phyloP scores from a whole-genome alignment of 2,797 vertebrate species.

The Peromyscus attwateri region DNA sequence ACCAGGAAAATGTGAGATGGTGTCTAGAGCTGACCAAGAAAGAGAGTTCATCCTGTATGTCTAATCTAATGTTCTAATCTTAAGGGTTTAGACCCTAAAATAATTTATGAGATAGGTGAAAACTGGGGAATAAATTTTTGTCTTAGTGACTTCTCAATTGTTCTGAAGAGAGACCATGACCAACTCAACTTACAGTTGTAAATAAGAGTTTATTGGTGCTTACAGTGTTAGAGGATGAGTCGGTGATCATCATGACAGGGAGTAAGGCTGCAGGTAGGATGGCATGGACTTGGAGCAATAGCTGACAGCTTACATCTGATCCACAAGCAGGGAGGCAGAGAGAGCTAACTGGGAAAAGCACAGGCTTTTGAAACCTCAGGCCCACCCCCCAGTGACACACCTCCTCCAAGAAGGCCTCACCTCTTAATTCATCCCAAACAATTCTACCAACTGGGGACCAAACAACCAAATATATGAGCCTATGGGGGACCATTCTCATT shows the following conservation, averaged over 20 bases:
- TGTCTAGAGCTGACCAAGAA: not conserved
- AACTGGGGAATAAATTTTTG: not conserved
- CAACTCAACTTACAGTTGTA: not conserved
- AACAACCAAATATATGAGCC: not conserved
- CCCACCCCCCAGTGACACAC: not conserved
- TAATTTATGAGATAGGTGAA: not conserved
- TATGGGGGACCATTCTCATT: not conserved
- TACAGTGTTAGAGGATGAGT: not conserved
- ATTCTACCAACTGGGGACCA: not conserved
- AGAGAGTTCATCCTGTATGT: not conserved
- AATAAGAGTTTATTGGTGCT: not conserved
- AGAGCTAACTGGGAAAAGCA: not conserved
- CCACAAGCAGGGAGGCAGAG: not conserved
- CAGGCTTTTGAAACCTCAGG: not conserved
- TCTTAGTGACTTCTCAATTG: not conserved
- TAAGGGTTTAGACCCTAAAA: not conserved
- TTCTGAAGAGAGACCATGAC: not conserved
- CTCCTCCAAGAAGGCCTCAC: not conserved
- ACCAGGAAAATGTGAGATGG: not conserved
- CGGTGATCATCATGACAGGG: not conserved
- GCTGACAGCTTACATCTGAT: not conserved
- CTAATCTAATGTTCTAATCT: not conserved
- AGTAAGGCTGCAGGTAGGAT: not conserved
- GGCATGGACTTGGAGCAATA: not conserved
- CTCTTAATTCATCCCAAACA: not conserved